Conservation (phyloP, 2,888 invertebrate genomes). For the Philereme vetulata region DNA sequence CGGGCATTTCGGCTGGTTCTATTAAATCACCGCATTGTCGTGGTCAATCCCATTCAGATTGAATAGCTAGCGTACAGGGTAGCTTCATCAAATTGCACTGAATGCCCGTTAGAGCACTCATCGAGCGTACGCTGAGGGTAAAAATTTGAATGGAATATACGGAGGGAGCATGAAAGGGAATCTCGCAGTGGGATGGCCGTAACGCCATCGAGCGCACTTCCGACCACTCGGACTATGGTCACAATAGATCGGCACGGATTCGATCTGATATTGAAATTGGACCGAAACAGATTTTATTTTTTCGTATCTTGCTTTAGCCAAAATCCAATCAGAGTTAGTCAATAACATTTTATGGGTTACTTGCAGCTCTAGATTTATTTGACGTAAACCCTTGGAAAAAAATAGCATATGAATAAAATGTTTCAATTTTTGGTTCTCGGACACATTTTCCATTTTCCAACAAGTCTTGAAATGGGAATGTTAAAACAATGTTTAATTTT, state of each 20-base stretch:
- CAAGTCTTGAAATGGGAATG: background rate
- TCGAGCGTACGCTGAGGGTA: constrained; percentile 74
- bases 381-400: background rate
- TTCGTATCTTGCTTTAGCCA: constrained; percentile 45
- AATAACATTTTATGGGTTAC: constrained; percentile 3
- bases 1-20: constrained; percentile 65
- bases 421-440: background rate
- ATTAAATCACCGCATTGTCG: constrained; percentile 77
- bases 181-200: constrained; percentile 51
- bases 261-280: constrained; percentile 78
- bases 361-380: background rate
- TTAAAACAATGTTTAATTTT: background rate
- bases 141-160: constrained; percentile 81
- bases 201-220: constrained; percentile 65
- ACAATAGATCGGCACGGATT: constrained; percentile 69
- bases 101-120: constrained; percentile 78
- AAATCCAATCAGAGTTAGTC: constrained; percentile 23
- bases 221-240: constrained; percentile 69
- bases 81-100: constrained; percentile 81
- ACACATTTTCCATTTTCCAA: background rate
- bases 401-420: background rate
- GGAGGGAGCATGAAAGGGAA: constrained; percentile 54
- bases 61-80: constrained; percentile 66
- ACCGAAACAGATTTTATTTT: constrained; percentile 58
- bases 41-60: constrained; percentile 71